Evolutionary conservation across 1,140 invertebrate genomes (phyloP), one percentile per base, ranked within the genome.

Genomic region (Andricus grossulariae): DNA sequence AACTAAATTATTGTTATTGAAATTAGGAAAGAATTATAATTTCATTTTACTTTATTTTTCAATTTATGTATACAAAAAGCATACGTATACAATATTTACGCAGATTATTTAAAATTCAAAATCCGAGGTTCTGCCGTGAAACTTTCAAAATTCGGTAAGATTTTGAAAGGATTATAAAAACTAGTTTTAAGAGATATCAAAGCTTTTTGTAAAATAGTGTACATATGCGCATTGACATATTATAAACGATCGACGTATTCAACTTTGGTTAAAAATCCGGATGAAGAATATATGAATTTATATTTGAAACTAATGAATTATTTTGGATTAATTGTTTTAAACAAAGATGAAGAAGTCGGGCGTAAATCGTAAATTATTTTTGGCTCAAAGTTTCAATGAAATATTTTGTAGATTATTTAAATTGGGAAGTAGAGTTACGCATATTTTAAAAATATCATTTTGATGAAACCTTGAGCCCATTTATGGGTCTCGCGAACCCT

Each of bases 271-370:
- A 45, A 32, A 21, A 66, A 6, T 32, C 12, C 6, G n/a, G 25
- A 32, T 13, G 0, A 39, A 15, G 15, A 66, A 21, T 32, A 32
- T 66, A 7, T 13, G 15, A 16, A 66, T 15, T 66, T 8, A n/a
- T 16, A 54, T n/a, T 19, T 54, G 18, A 18, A 54, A 18, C 4
- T 54, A 45, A 45, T 45, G 39, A 45, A 45, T 45, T 45, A 10
- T 66, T 66, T 66, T 16, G 13, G 11, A 66, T 39, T 6, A 7
- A 54, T 18, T 54, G 1, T 21, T 39, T 66, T 13, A 32, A 73
- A 16, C 25, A 73, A 15, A 73, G 50, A 52, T 73, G 49, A 73
- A 73, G 52, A 54, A 52, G 21, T 73, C 50, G 72, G 52, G 25
- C 21, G 52, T 39, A 54, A 54, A 73, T 73, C 32, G 72, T 54